Percentiles rank a stretch among this genome's conserved stretches.
phyloP scores from a whole-genome alignment of 2,113 vertebrate species.

The Lepus europaeus region DNA sequence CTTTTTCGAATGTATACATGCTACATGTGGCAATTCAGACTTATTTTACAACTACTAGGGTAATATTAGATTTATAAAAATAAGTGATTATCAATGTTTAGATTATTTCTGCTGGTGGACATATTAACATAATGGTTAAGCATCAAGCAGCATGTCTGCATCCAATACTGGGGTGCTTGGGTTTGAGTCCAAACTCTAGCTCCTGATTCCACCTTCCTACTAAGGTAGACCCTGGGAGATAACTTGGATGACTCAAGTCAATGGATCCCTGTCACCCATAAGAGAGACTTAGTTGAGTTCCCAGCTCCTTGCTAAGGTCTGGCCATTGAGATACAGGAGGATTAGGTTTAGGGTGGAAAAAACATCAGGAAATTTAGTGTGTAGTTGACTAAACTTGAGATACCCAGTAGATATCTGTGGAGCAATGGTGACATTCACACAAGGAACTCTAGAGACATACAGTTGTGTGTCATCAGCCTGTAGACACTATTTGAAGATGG shows the following conservation, averaged over 20 bases:
- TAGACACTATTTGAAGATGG: background rate
- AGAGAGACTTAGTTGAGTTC: no score
- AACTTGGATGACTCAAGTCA: no score
- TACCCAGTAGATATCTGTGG: background rate
- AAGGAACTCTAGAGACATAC: background rate
- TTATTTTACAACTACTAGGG: background rate
- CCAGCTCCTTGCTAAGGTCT: no score
- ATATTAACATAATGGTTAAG: no score
- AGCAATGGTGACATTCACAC: background rate
- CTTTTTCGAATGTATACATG: background rate
- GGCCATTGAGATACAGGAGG: background rate
- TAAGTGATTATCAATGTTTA: background rate
- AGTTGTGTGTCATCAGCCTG: background rate
- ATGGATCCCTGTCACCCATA: no score
- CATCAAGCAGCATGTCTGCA: no score
- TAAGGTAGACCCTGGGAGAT: no score
- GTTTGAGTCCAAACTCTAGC: no score
- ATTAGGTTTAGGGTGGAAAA: background rate
- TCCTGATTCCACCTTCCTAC: no score
- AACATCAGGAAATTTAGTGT: background rate
- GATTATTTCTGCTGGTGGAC: background rate
- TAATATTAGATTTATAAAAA: background rate
- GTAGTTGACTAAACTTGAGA: background rate
- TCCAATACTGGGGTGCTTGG: no score
- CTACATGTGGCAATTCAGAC: background rate